Conservation (phyloP, 2,113 vertebrate species). For the Malurus elegans region DNA sequence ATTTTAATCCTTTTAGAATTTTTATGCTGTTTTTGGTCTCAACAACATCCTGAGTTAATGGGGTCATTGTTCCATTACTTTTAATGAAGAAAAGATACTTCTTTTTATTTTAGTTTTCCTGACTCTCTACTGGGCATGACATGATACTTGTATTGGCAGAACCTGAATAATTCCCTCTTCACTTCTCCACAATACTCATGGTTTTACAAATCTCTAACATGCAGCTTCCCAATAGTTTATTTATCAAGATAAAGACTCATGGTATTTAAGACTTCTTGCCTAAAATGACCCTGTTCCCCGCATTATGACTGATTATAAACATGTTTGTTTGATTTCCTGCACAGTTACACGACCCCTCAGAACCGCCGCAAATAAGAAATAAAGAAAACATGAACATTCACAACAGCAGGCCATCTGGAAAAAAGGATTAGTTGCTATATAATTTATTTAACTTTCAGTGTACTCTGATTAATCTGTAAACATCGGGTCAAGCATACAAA, state of each 20-base stretch:
- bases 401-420: not conserved
- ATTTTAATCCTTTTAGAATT: not conserved
- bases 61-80: not conserved
- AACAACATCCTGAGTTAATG: not conserved
- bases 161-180: not conserved
- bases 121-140: not conserved
- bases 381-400: not conserved
- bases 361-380: not conserved
- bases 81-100: not conserved
- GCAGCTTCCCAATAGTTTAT: not conserved
- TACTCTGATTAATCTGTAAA: not conserved
- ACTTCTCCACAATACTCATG: not conserved
- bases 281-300: not conserved
- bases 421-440: not conserved
- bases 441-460: not conserved
- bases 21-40: not conserved
- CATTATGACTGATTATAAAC: not conserved
- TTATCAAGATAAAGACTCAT: not conserved
- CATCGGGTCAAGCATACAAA: constrained; percentile 14
- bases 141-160: not conserved
- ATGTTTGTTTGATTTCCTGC: not conserved
- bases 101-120: not conserved
- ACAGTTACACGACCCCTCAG: not conserved
- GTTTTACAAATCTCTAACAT: not conserved
- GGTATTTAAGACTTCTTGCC: not conserved